These are phyloP conservation scores for Aleiodes alternator DNA, from an alignment of 2,888 invertebrate species.

Conservation along the genomic window DNA sequence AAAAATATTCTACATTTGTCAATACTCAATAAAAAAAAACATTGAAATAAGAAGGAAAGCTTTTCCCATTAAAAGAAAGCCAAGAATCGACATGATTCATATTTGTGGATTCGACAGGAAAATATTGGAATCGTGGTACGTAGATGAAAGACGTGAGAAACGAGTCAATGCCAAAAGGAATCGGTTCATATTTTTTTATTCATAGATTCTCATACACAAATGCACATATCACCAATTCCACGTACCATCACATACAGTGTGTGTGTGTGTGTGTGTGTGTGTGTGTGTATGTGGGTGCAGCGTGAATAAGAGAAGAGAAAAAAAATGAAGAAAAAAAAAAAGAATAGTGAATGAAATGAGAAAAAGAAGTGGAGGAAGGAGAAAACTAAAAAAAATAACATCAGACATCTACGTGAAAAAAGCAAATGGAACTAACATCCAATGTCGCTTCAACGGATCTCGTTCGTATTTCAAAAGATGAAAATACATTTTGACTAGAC, in stretches of 20 bases:
- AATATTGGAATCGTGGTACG: constrained; percentile 29
- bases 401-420: constrained; percentile 15
- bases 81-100: constrained; percentile 26
- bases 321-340: not conserved
- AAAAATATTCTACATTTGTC: no score
- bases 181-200: constrained; percentile 26
- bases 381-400: not conserved
- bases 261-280: no score
- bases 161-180: constrained; percentile 26
- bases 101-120: constrained; percentile 23
- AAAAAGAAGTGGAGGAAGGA: constrained; percentile 1
- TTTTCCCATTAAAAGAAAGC: not conserved
- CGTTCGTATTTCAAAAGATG: constrained; percentile 21
- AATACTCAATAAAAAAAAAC: not conserved
- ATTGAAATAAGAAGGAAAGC: not conserved
- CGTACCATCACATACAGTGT: no score
- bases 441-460: constrained; percentile 14
- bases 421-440: constrained; percentile 23
- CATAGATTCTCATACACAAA: constrained; percentile 8
- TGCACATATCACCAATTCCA: not conserved
- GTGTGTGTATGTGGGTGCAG: no score
- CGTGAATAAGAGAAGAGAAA: not conserved
- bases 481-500: constrained; percentile 30
- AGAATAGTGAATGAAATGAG: not conserved
- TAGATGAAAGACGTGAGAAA: constrained; percentile 28